phyloP scores from a whole-genome alignment of 2,888 invertebrate species.

The Graphium colonna region DNA sequence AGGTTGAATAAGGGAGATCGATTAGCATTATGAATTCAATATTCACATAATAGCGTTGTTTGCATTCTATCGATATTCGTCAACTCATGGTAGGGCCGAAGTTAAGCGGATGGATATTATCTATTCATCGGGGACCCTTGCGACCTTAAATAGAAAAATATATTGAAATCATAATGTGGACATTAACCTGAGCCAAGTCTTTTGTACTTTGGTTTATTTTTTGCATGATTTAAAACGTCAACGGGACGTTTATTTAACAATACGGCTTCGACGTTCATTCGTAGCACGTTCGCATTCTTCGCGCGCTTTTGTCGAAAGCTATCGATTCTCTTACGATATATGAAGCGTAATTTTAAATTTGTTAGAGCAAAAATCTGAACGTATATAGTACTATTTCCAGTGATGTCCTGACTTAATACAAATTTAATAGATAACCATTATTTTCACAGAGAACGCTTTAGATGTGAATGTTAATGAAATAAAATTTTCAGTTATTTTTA shows the following conservation, averaged over 20 bases:
- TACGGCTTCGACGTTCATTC: conserved; percentile 68
- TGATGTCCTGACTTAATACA: conserved; percentile 39
- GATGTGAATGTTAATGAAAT: too few relatives aligned
- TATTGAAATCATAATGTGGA: conserved; percentile 75
- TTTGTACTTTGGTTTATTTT: conserved; percentile 64
- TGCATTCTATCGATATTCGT: conserved; percentile 54
- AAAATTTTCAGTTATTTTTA: too few relatives aligned
- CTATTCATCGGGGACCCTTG: conserved; percentile 66
- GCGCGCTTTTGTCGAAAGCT: conserved; percentile 50
- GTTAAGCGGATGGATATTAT: conserved; percentile 69
- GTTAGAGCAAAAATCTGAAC: conserved; percentile 23
- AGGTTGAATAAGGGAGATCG: conserved; percentile 15
- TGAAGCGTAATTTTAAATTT: conserved; percentile 25
- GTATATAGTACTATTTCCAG: conserved; percentile 32
- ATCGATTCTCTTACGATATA: conserved; percentile 41
- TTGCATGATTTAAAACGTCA: conserved; percentile 47
- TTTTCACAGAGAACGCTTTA: too few relatives aligned
- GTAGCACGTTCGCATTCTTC: conserved; percentile 58
- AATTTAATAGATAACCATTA: conserved; percentile 71
- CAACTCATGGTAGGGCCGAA: conserved; percentile 65
- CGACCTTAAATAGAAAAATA: conserved; percentile 69
- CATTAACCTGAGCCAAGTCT: conserved; percentile 57
- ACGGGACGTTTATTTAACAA: conserved; percentile 65
- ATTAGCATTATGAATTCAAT: conserved; percentile 29
- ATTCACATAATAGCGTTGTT: conserved; percentile 36